Conservation (phyloP, 2,113 vertebrate genomes). For the Tautogolabrus adspersus region DNA sequence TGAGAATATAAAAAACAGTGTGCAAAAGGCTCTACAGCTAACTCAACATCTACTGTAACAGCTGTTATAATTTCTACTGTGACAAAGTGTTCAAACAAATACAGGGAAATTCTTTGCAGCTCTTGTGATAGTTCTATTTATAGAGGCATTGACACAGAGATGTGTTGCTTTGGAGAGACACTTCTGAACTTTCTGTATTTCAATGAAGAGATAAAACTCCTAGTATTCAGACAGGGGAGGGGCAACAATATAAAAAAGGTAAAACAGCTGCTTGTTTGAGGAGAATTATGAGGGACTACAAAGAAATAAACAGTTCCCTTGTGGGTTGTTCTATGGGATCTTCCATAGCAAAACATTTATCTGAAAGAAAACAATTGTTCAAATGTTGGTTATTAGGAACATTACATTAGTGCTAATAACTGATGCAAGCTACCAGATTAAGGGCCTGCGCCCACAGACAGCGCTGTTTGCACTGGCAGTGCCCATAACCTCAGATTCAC, state of each 20-base stretch:
- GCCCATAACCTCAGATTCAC: too few species aligned
- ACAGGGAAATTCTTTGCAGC: constrained; percentile 10
- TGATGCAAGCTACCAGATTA: too few species aligned
- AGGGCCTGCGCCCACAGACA: too few species aligned
- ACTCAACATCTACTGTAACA: neutral
- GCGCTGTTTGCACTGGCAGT: too few species aligned
- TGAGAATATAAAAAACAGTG: neutral
- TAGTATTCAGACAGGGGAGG: neutral
- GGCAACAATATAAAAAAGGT: neutral
- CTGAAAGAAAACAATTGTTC: too few species aligned
- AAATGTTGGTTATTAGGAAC: too few species aligned
- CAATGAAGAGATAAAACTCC: neutral
- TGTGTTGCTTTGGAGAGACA: constrained; percentile 17
- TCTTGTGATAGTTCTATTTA: constrained; percentile 15
- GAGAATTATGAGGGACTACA: neutral
- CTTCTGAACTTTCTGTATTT: constrained; percentile 6
- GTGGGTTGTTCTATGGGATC: neutral
- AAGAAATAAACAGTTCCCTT: too few species aligned
- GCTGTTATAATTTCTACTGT: neutral
- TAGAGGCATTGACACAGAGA: neutral
- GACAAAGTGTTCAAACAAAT: constrained; percentile 13
- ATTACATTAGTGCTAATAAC: too few species aligned
- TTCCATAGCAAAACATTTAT: too few species aligned
- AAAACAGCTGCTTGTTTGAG: neutral
- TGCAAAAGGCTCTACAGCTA: neutral